These are phyloP conservation scores for Ceratoteleas bidentatus DNA, from an alignment of 1,140 invertebrate species.

Conservation along the genomic window DNA sequence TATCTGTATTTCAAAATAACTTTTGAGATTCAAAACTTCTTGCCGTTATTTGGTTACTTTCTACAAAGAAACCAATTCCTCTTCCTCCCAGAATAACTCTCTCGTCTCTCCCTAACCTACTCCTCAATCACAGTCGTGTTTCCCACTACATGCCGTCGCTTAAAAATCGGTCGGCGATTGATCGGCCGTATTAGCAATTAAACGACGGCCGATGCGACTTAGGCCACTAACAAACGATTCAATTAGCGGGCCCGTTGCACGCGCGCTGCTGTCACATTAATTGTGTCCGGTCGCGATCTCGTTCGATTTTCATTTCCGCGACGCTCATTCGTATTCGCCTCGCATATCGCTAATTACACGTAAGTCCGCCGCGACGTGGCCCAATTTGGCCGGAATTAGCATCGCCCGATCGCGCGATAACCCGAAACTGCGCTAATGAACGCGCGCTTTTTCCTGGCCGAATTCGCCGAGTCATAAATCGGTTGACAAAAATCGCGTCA, in stretches of 20 bases:
- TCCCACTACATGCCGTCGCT: background rate
- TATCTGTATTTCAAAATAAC: too few species aligned
- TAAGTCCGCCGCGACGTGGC: too few species aligned
- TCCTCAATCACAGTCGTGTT: too few species aligned
- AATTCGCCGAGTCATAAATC: too few species aligned
- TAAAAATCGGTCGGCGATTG: slow-evolving; percentile 4
- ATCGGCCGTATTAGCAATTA: slow-evolving; percentile 26
- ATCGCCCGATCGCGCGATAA: slow-evolving; percentile 51
- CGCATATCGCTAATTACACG: too few species aligned
- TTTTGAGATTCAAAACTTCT: too few species aligned
- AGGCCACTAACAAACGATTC: slow-evolving; percentile 51
- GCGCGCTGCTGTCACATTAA: slow-evolving; percentile 54
- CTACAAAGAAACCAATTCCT: too few species aligned
- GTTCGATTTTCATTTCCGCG: slow-evolving; percentile 21
- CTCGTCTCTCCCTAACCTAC: too few species aligned
- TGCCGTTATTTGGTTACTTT: too few species aligned
- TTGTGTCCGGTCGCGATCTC: slow-evolving; percentile 35
- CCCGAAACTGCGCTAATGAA: background rate
- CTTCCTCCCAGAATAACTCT: background rate
- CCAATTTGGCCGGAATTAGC: too few species aligned
- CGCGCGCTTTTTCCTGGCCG: too few species aligned
- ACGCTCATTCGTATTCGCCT: too few species aligned
- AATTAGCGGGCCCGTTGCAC: slow-evolving; percentile 52
- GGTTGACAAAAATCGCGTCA: slow-evolving; percentile 12
- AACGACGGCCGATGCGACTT: slow-evolving; percentile 26